phyloP scores from a whole-genome alignment of 1,140 invertebrate genomes.

The Metopolophium dirhodum region DNA sequence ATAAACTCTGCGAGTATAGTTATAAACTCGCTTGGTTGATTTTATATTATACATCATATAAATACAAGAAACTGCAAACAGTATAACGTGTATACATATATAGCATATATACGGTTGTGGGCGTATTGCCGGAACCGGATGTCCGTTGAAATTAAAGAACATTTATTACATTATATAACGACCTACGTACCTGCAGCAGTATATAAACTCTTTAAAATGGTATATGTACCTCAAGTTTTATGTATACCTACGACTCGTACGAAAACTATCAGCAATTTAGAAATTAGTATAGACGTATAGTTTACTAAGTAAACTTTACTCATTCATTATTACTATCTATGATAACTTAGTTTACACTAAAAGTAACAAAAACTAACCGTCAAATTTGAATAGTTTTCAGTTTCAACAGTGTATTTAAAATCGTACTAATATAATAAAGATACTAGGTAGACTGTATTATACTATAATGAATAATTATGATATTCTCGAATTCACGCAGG shows the following conservation, averaged over 20 bases:
- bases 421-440: not conserved
- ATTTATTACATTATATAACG: slow-evolving; percentile 1
- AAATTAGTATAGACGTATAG: not conserved
- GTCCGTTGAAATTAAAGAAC: slow-evolving; percentile 20
- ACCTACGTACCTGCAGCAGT: not conserved
- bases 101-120: not conserved
- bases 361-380: not conserved
- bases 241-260: not conserved
- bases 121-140: slow-evolving; percentile 47
- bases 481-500: not conserved
- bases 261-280: not conserved
- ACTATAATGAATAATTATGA: not conserved
- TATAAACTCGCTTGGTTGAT: not conserved
- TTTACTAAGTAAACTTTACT: not conserved
- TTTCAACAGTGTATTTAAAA: not conserved
- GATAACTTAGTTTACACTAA: no score
- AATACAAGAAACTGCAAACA: slow-evolving; percentile 15
- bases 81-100: not conserved
- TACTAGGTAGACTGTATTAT: not conserved
- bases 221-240: not conserved
- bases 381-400: not conserved
- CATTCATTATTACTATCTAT: not conserved
- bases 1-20: not conserved
- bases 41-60: not conserved
- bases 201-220: not conserved